Evolutionary conservation across 2,113 vertebrate genomes (phyloP).

Genomic region (Ctenomys sociabilis): DNA sequence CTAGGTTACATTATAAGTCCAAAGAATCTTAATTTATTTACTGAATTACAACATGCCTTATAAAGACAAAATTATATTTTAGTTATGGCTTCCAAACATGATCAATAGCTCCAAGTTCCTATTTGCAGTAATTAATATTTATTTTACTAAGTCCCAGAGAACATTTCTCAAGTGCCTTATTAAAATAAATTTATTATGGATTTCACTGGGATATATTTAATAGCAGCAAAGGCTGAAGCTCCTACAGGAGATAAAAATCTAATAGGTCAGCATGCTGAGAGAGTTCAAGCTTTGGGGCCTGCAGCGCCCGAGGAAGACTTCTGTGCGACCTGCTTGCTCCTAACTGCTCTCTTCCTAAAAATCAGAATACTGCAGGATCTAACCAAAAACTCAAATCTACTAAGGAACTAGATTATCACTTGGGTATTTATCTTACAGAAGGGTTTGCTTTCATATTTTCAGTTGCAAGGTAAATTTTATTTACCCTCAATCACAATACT

Average conservation of each 20-base stretch:
- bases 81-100: slow-evolving; percentile 81
- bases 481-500: neutral
- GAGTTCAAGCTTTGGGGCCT: slow-evolving; percentile 68
- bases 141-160: slow-evolving; percentile 84
- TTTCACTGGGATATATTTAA: slow-evolving; percentile 82
- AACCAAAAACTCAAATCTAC: slow-evolving; percentile 48
- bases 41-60: slow-evolving; percentile 80
- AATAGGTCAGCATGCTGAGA: slow-evolving; percentile 83
- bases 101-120: slow-evolving; percentile 81
- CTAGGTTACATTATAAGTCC: slow-evolving; percentile 71
- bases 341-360: slow-evolving; percentile 60
- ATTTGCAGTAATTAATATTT: slow-evolving; percentile 86
- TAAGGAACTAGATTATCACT: neutral
- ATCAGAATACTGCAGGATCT: slow-evolving; percentile 51
- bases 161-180: slow-evolving; percentile 83
- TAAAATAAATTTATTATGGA: slow-evolving; percentile 82
- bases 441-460: slow-evolving; percentile 28
- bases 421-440: slow-evolving; percentile 32
- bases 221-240: slow-evolving; percentile 75
- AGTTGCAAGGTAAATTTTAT: neutral
- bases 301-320: slow-evolving; percentile 55
- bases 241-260: slow-evolving; percentile 82
- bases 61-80: slow-evolving; percentile 76
- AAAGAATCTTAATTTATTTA: slow-evolving; percentile 83
- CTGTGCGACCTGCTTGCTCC: slow-evolving; percentile 54